phyloP scores from a whole-genome alignment of 1,140 invertebrate species.

The Drusus annulatus region DNA sequence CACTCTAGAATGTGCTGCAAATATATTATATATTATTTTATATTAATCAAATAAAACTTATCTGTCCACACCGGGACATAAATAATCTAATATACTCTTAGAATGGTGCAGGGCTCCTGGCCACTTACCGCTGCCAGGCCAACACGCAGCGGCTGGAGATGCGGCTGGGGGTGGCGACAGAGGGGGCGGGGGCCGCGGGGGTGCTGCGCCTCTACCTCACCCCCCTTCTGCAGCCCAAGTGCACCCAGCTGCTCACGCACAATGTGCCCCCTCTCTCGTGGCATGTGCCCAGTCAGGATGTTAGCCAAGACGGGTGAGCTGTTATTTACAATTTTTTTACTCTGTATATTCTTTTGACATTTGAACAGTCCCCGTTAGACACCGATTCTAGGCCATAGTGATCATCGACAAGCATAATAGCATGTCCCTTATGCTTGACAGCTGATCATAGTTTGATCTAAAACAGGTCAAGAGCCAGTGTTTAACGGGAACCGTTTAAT shows the following conservation, averaged over 20 bases:
- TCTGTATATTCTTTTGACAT: too few relatives aligned
- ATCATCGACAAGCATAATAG: too few relatives aligned
- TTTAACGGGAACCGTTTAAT: too few relatives aligned
- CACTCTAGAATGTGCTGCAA: too few relatives aligned
- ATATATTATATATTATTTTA: too few relatives aligned
- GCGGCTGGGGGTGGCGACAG: slow-evolving; percentile 84
- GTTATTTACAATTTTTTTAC: not conserved
- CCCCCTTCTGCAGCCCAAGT: slow-evolving; percentile 84
- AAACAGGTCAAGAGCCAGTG: too few relatives aligned
- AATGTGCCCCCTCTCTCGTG: slow-evolving; percentile 83
- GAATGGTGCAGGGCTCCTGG: slow-evolving; percentile 79
- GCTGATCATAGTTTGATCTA: too few relatives aligned
- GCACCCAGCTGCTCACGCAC: slow-evolving; percentile 79
- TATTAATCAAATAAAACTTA: too few relatives aligned
- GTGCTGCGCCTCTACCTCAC: slow-evolving; percentile 85
- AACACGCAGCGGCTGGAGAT: slow-evolving; percentile 90
- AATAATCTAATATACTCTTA: not conserved
- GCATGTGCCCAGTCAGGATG: slow-evolving; percentile 78
- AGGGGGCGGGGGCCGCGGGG: slow-evolving; percentile 75
- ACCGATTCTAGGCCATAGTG: too few relatives aligned
- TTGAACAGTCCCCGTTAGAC: too few relatives aligned
- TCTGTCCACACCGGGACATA: too few relatives aligned
- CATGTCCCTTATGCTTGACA: too few relatives aligned
- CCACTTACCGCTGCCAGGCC: slow-evolving; percentile 89
- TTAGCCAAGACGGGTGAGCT: slow-evolving; percentile 68